Percentiles rank a stretch among this genome's conserved stretches.
Evolutionary conservation across 2,113 vertebrate species (phyloP).

Genomic region (Toxotes chatareus): DNA sequence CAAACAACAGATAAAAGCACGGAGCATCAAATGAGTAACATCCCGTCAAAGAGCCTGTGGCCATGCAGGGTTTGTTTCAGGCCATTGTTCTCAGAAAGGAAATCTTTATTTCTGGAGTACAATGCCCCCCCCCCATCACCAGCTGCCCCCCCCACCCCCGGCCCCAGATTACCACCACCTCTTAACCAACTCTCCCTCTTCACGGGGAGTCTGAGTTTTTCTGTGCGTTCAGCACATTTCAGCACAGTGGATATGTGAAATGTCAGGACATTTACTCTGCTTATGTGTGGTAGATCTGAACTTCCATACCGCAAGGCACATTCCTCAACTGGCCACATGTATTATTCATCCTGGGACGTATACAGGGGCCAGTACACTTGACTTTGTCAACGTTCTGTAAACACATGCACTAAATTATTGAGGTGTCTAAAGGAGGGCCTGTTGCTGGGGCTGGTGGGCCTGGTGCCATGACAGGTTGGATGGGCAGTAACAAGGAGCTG

Average conservation of each 20-base stretch:
- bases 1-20: conserved; percentile 53
- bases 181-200: conserved; percentile 58
- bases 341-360: conserved; percentile 79
- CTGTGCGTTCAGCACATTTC: conserved; percentile 80
- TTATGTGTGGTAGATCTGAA: conserved; percentile 77
- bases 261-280: conserved; percentile 84
- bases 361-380: conserved; percentile 71
- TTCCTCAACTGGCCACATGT: conserved; percentile 70
- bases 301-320: conserved; percentile 72
- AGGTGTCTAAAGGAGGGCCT: conserved; percentile 71
- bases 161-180: conserved; percentile 17
- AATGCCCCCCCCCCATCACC: conserved; percentile 22
- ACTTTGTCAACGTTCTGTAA: conserved; percentile 82
- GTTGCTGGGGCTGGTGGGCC: conserved; percentile 51
- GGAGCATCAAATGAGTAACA: conserved; percentile 42
- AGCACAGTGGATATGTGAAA: conserved; percentile 80
- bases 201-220: conserved; percentile 57
- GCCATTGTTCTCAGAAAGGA: conserved; percentile 55
- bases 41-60: conserved; percentile 50
- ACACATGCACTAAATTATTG: conserved; percentile 84
- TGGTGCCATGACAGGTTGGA: conserved; percentile 72
- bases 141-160: not conserved
- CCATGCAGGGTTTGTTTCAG: conserved; percentile 54
- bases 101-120: conserved; percentile 53
- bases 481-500: conserved; percentile 72